These are phyloP conservation scores for Ceyx cyanopectus DNA, from an alignment of 2,113 vertebrate species.

Conservation along the genomic window DNA sequence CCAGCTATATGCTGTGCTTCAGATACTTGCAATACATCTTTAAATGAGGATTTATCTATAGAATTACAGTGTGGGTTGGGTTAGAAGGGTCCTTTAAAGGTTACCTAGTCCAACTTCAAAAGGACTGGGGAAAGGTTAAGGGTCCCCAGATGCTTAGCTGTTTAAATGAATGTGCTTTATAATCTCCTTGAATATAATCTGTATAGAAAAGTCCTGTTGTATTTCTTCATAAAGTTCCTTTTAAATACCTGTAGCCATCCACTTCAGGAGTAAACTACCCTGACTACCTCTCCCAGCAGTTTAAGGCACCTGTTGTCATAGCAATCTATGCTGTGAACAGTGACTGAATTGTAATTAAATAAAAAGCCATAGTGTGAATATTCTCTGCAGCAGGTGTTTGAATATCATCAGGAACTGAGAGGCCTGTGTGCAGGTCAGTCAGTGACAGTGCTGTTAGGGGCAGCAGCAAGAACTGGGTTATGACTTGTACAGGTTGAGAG, in stretches of 20 bases:
- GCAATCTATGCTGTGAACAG: not conserved
- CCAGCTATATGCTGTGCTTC: accelerated
- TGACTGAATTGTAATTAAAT: not conserved
- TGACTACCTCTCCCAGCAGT: not conserved
- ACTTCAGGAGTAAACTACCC: not conserved
- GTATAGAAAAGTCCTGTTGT: not conserved
- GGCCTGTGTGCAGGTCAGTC: not conserved
- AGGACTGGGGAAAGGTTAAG: not conserved
- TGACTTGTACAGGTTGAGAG: accelerated
- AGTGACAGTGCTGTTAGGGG: not conserved
- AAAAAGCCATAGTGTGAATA: not conserved
- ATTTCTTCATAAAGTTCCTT: not conserved
- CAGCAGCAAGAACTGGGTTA: not conserved
- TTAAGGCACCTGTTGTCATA: not conserved
- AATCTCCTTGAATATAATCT: not conserved
- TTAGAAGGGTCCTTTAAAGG: not conserved
- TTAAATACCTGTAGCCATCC: not conserved
- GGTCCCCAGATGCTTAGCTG: not conserved
- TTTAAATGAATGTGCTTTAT: not conserved
- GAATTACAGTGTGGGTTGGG: not conserved
- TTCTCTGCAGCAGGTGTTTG: not conserved
- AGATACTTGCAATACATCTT: not conserved
- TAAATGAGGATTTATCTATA: not conserved
- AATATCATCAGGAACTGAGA: not conserved
- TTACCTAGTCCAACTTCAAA: not conserved